phyloP scores from a whole-genome alignment of 2,113 vertebrate species.

The Hoplias malabaricus region DNA sequence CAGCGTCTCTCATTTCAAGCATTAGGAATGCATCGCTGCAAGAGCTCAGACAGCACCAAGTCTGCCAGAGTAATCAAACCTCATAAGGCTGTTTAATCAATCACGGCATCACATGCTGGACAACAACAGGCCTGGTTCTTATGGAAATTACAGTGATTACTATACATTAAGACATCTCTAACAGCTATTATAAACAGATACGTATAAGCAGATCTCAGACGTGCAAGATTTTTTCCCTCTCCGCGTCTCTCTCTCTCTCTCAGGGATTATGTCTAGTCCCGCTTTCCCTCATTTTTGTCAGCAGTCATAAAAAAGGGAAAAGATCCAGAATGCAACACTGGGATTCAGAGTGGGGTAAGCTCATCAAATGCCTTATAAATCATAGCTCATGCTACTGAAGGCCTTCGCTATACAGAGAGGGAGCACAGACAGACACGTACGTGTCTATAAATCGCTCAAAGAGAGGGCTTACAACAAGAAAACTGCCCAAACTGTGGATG shows the following conservation, averaged over 20 bases:
- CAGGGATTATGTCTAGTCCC: not conserved
- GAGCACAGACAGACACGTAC: constrained; percentile 12
- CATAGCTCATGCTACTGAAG: constrained; percentile 1
- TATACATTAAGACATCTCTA: not conserved
- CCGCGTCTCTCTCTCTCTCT: not conserved
- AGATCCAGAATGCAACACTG: constrained; percentile 31
- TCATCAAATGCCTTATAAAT: constrained; percentile 49
- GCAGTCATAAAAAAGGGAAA: constrained; percentile 20
- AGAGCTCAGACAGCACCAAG: not conserved
- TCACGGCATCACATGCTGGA: not conserved
- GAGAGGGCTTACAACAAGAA: not conserved
- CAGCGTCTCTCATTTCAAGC: not conserved
- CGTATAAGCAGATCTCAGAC: not conserved
- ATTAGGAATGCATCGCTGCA: constrained; percentile 3
- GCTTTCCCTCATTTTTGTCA: not conserved
- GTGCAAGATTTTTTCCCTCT: not conserved
- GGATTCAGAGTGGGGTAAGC: constrained; percentile 16
- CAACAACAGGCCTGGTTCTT: not conserved
- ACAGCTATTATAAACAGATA: not conserved
- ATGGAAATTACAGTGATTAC: not conserved
- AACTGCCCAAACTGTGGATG: not conserved
- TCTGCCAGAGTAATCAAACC: constrained; percentile 11
- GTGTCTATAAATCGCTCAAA: constrained; percentile 34
- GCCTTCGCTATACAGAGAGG: constrained; percentile 7
- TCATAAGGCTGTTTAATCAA: not conserved